A percentile compares a stretch with the other conserved stretches of the same genome.
Conservation (phyloP, 2,113 vertebrate genomes). For the Plectropomus leopardus region DNA sequence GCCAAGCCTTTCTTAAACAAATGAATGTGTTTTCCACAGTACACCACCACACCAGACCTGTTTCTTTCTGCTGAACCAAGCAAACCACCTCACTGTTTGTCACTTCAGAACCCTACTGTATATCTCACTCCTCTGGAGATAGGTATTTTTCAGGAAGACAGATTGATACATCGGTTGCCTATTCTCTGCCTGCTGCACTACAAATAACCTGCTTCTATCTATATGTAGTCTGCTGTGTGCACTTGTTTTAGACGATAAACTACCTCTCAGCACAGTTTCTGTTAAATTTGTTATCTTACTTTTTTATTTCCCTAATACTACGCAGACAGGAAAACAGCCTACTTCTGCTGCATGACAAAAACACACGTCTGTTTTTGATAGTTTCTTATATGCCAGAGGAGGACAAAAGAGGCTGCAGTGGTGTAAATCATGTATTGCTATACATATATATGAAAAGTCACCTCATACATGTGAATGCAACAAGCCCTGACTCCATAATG, state of each 20-base stretch:
- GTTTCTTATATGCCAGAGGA: background rate
- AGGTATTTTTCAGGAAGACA: constrained; percentile 73
- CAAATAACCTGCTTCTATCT: constrained; percentile 65
- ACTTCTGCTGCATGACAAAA: background rate
- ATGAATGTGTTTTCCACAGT: constrained; percentile 61
- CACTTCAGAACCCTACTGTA: constrained; percentile 56
- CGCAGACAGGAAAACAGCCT: background rate
- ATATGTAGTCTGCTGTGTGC: constrained; percentile 22
- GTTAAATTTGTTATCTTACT: constrained; percentile 7
- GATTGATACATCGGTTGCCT: constrained; percentile 61
- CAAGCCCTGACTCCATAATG: background rate
- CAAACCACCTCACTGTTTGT: constrained; percentile 67
- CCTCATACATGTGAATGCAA: no score
- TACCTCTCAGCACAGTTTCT: background rate
- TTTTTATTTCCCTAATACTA: background rate
- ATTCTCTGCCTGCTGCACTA: constrained; percentile 48
- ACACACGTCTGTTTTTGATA: background rate
- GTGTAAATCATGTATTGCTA: background rate
- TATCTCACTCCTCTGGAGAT: constrained; percentile 63
- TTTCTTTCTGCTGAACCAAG: constrained; percentile 73
- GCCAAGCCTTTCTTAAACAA: constrained; percentile 69
- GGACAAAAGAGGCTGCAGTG: background rate
- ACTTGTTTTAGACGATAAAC: constrained; percentile 56
- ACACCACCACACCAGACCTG: constrained; percentile 1
- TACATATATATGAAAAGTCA: background rate